Conservation (phyloP, 2,113 vertebrate species). For the Miniopterus natalensis region DNA sequence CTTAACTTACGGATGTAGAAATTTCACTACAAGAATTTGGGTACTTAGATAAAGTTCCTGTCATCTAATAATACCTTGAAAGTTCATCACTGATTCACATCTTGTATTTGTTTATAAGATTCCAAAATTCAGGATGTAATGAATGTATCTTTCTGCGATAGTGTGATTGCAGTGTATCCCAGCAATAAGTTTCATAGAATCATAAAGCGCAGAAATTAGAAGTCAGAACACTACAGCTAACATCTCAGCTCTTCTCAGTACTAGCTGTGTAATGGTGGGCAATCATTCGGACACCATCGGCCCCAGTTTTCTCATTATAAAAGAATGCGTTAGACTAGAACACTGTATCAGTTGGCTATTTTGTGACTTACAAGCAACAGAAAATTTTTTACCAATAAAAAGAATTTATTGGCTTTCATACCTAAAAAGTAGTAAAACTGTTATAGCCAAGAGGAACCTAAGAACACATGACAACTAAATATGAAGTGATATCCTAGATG, state of each 20-base stretch:
- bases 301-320: neutral
- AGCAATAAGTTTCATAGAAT: neutral
- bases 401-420: neutral
- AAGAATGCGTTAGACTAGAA: neutral
- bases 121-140: constrained; percentile 17
- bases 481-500: neutral
- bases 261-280: neutral
- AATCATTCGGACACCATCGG: neutral
- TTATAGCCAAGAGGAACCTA: neutral
- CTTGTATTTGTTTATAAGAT: neutral
- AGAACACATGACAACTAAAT: neutral
- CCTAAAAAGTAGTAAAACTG: neutral
- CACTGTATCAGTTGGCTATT: neutral
- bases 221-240: neutral
- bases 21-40: constrained; percentile 28
- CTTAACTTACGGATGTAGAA: neutral
- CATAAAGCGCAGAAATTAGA: neutral
- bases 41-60: neutral
- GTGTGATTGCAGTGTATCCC: neutral
- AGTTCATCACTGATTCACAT: neutral
- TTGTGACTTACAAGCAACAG: neutral
- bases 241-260: neutral
- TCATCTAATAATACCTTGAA: constrained; percentile 8
- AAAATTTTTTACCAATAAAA: neutral
- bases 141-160: neutral